Evolutionary conservation across 2,113 vertebrate species (phyloP), one percentile per base, ranked within the genome.

Genomic region (Siniperca chuatsi): DNA sequence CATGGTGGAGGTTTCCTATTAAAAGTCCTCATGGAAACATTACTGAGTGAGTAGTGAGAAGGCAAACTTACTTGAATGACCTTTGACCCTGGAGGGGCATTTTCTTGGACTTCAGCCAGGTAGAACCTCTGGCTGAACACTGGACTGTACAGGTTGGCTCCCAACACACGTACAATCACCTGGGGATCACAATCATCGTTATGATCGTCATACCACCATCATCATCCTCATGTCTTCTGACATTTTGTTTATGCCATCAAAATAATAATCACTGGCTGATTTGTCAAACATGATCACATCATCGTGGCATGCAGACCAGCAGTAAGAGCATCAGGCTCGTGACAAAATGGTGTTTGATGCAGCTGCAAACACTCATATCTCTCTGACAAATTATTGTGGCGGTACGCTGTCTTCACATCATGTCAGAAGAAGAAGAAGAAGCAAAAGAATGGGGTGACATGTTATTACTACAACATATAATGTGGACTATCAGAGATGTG

Each of bases 121-220:
- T 99, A 99, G 84, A 97, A 95, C 60, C 96, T 96, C 90, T 99
- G 98, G 2, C 97, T 97, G 92, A 99, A 99, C 52, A 97, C 95
- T 0, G 98, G 98, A 74, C 97, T 99, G 85, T 98, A 97, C n/a
- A 99, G 94, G 90, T 99, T 99, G 7, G 97, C 98, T 44, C 97
- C 97, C 1, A 98, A 95, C 11, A 99, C 95, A 55, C 87, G 94
- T 57, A 99, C 95, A 58, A 96, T 97, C 71, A 99, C 98, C 94
- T 95, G 86, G 4, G 35, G 58, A 90, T 54, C 58, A 88, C 1
- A 20, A 48, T 48, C 8, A 77, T 73, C 23, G 10, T 70, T 58
- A 74, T 10, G 11, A 74, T 75, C 52, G 29, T 3, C 71, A 46
- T 54, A 13, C 16, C 8, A 54, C 66, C 42, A 86, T 52, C 55